Evolutionary conservation across 1,140 invertebrate genomes (phyloP).

Genomic region (Brachionus calyciflorus): DNA sequence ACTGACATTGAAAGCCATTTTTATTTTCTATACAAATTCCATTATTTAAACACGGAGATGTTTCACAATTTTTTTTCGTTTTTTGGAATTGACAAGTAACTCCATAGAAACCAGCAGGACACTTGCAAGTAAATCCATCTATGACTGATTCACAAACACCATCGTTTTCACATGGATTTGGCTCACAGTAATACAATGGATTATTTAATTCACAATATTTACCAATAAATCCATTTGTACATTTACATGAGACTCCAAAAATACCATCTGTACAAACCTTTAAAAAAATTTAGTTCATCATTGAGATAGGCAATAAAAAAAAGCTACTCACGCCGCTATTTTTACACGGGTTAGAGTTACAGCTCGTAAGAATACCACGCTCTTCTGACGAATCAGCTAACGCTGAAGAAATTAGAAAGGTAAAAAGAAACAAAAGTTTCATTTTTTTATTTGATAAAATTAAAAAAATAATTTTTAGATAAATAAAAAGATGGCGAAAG

Average conservation of each 20-base stretch:
- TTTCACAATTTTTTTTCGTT: neutral
- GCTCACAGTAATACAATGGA: constrained; percentile 14
- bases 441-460: too few species aligned
- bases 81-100: neutral
- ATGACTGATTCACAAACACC: neutral
- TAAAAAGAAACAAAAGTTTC: too few species aligned
- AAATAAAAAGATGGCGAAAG: too few species aligned
- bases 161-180: neutral
- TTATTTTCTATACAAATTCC: neutral
- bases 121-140: neutral
- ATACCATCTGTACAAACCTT: constrained; percentile 2
- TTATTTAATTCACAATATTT: neutral
- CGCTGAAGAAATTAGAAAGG: too few species aligned
- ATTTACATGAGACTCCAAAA: neutral
- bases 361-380: too few species aligned
- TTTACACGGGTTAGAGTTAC: too few species aligned
- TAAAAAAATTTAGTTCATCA: too few species aligned
- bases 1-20: neutral
- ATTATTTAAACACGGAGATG: neutral
- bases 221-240: neutral
- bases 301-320: too few species aligned
- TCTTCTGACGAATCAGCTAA: too few species aligned
- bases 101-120: neutral
- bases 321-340: too few species aligned
- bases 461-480: too few species aligned